Conservation (phyloP, 2,888 invertebrate genomes). For the Ariolimax columbianus region DNA sequence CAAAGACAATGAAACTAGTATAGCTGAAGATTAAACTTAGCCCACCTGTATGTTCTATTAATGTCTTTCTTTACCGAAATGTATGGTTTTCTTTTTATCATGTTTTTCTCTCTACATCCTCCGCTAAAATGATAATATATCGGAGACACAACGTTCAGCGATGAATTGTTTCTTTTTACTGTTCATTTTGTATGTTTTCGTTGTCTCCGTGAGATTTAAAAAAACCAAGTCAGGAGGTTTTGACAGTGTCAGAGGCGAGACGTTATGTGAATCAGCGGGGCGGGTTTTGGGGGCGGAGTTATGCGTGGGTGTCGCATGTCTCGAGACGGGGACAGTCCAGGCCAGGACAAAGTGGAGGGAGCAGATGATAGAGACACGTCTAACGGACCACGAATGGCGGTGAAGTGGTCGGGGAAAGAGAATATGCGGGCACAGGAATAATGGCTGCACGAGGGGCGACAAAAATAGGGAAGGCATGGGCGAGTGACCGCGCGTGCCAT, state of each 20-base stretch:
- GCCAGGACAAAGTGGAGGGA: background rate
- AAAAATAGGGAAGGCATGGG: background rate
- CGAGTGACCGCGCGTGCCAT: conserved; percentile 3
- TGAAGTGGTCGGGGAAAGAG: background rate
- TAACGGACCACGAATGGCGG: background rate
- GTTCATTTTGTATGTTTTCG: background rate
- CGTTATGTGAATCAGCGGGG: background rate
- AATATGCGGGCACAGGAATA: conserved; percentile 13
- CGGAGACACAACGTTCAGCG: no score
- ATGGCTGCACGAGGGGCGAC: background rate
- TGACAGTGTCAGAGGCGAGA: background rate
- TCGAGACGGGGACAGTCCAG: background rate
- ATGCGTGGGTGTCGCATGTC: conserved; percentile 12
- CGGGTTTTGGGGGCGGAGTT: conserved; percentile 19
- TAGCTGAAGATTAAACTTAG: no score
- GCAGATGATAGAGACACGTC: background rate
- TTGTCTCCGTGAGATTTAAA: background rate
- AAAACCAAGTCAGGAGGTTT: background rate
- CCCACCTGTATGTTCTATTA: no score
- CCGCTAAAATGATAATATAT: no score
- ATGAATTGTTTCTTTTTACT: background rate
- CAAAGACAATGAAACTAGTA: no score
- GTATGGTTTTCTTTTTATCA: no score
- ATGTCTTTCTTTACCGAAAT: no score
- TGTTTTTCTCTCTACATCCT: no score